phyloP scores from a whole-genome alignment of 2,797 vertebrate species.

The Tauraco hartlaubi region DNA sequence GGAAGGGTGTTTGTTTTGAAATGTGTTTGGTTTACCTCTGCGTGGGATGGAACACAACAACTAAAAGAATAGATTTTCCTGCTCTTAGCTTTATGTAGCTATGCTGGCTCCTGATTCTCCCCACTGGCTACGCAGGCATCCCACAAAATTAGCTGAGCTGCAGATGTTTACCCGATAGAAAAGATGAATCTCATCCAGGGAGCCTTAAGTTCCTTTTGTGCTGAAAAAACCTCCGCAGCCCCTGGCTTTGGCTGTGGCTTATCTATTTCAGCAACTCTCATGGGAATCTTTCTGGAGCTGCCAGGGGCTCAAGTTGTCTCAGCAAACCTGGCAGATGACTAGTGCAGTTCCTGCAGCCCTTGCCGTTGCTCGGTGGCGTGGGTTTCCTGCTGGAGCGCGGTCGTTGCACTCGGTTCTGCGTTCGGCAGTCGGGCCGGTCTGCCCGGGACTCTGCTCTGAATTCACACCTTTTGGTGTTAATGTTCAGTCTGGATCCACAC shows the following conservation, averaged over 20 bases:
- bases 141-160: background rate
- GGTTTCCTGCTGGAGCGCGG: background rate
- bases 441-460: background rate
- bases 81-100: background rate
- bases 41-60: background rate
- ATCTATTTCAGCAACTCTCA: background rate
- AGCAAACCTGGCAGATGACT: accelerated
- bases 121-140: accelerated
- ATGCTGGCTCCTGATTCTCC: background rate
- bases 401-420: accelerated
- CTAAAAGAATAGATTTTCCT: background rate
- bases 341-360: background rate
- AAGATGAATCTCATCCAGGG: background rate
- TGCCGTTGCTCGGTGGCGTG: accelerated
- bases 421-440: background rate
- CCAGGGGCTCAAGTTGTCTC: background rate
- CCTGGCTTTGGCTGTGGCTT: background rate
- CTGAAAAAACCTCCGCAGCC: background rate
- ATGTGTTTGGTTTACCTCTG: background rate
- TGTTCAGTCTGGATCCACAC: background rate
- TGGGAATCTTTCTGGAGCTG: background rate
- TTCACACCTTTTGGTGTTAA: background rate
- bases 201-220: background rate
- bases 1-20: background rate
- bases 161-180: background rate